These are phyloP conservation scores for Nyctibius bracteatus DNA, from an alignment of 2,113 vertebrate species.

Conservation along the genomic window DNA sequence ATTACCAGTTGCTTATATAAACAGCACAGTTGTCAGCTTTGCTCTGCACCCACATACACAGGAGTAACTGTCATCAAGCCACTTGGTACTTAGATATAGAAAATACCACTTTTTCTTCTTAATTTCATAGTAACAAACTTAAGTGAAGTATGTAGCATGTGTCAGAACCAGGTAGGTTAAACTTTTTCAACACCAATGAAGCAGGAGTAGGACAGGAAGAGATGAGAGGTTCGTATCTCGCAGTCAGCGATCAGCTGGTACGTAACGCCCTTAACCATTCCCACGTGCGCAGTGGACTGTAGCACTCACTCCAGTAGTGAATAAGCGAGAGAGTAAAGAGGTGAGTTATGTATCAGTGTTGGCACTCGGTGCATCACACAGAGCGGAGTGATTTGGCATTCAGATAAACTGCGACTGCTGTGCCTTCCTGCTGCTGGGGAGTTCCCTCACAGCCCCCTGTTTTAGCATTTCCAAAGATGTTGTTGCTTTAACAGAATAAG, in stretches of 20 bases:
- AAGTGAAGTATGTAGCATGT: background rate
- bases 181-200: background rate
- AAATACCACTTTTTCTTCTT: background rate
- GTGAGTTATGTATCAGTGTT: background rate
- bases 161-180: background rate
- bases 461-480: background rate
- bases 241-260: background rate
- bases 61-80: accelerated
- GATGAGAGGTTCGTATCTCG: accelerated
- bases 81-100: background rate
- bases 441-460: accelerated
- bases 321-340: background rate
- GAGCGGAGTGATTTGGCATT: background rate
- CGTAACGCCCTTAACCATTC: background rate
- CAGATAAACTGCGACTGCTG: background rate
- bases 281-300: background rate
- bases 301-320: background rate
- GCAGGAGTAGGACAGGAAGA: background rate
- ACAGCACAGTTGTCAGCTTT: accelerated
- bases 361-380: background rate
- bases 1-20: background rate
- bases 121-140: too few relatives aligned
- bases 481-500: background rate
- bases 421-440: background rate
- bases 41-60: accelerated